Evolutionary conservation across 2,797 vertebrate species (phyloP).

Genomic region (Neosalanx taihuensis): DNA sequence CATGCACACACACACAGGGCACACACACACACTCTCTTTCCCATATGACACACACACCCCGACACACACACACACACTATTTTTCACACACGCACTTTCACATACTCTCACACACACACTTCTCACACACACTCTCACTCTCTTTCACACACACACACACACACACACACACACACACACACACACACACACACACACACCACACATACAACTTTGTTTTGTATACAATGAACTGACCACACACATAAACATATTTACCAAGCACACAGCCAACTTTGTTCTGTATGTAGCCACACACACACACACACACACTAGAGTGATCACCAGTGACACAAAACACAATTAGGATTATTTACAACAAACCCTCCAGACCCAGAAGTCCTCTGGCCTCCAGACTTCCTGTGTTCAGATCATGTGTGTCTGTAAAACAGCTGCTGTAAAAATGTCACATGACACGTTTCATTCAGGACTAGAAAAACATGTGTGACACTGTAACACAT

Average conservation of each 20-base stretch:
- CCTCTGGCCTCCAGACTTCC: slow-evolving; percentile 1
- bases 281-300: too few species aligned
- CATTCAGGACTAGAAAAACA: slow-evolving; percentile 14
- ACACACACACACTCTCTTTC: too few species aligned
- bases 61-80: too few species aligned
- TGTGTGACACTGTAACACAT: slow-evolving; percentile 28
- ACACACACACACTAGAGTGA: not conserved
- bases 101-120: too few species aligned
- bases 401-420: too few species aligned
- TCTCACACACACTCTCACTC: not conserved
- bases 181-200: not conserved
- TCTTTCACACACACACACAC: slow-evolving; percentile 6
- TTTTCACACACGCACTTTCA: slow-evolving; percentile 7
- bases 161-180: slow-evolving; percentile 11
- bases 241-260: too few species aligned
- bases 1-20: too few species aligned
- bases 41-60: too few species aligned
- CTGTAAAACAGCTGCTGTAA: slow-evolving; percentile 28
- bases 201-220: not conserved
- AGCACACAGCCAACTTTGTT: not conserved
- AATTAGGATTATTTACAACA: slow-evolving; percentile 40
- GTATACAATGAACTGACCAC: not conserved
- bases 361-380: slow-evolving; percentile 25
- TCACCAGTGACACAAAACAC: slow-evolving; percentile 37
- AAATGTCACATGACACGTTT: slow-evolving; percentile 30